Evolutionary conservation across 2,888 invertebrate species (phyloP), one percentile per base, ranked within the genome.

Genomic region (Spicauda simplicius): DNA sequence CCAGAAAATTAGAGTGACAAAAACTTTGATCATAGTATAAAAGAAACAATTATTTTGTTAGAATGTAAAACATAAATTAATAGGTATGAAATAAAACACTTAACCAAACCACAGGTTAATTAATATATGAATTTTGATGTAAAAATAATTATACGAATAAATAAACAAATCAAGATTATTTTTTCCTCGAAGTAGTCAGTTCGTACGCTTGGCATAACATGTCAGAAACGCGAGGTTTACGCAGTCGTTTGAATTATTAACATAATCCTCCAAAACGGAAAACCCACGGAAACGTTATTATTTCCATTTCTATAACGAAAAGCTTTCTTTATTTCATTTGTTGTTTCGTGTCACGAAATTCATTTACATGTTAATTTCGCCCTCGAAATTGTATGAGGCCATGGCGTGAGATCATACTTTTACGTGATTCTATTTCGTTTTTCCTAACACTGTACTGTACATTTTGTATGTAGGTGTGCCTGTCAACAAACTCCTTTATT

Each of bases 311-410:
- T 54, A 55, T 60, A 71, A 74, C 69, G 71, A 62, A 70, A 70
- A 69, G 72, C 77, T 76, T 76, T 76, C 72, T 76, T 72, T 71
- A 72, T 74, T 75, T 73, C 69, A 70, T 72, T 62, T 54, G 54
- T 61, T 50, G 20, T 20, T 70, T 62, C 64, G 69, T 74, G 68
- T 69, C 64, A 71, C 60, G 60, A 56, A 70, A 72, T 74, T 75
- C 73, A 79, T 84, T 81, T 78, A 78, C 77, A 82, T 82, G 78
- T 76, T 80, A 79, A 84, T 84, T 79, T 77, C 71, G 71, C 72
- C 70, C 64, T 69, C 69, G 69, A 76, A 63, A 68, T 59, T 61
- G 64, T 66, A 62, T 70, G 53, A 69, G 64, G 65, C 55, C 41
- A 54, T 61, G 54, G 70, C 69, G 69, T 71, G 71, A 70, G 70